Conservation (phyloP, 2,888 invertebrate genomes). For the Stenotaenia linearis region DNA sequence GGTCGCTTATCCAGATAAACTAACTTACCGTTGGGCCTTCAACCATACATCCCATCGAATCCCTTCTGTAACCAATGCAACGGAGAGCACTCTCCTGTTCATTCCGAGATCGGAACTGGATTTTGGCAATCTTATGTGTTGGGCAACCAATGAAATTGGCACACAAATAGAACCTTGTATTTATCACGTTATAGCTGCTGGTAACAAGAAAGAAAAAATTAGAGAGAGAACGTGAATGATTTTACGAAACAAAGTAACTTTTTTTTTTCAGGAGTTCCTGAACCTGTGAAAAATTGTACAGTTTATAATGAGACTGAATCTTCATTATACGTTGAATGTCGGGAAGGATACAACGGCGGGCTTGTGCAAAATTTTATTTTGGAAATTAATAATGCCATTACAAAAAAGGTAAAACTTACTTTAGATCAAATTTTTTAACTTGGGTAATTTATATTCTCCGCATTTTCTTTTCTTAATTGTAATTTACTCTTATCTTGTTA, state of each 20-base stretch:
- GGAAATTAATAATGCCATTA: slow-evolving; percentile 8
- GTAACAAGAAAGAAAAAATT: slow-evolving; percentile 22
- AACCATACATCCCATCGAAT: slow-evolving; percentile 68
- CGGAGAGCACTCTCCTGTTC: slow-evolving; percentile 39
- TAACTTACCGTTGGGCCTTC: slow-evolving; percentile 88
- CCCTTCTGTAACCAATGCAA: slow-evolving; percentile 34
- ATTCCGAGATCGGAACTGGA: slow-evolving; percentile 40
- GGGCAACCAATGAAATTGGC: slow-evolving; percentile 40
- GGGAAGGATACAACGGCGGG: slow-evolving; percentile 85
- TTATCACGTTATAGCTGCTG: slow-evolving; percentile 40
- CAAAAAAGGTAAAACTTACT: neutral
- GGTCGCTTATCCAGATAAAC: slow-evolving; percentile 21
- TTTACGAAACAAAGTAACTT: neutral
- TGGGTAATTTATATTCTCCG: no score
- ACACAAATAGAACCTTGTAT: slow-evolving; percentile 40
- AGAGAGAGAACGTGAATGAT: neutral
- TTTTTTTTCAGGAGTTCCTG: slow-evolving; percentile 72
- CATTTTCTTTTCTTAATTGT: no score
- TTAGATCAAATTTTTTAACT: no score
- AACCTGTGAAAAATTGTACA: slow-evolving; percentile 86
- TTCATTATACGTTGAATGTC: slow-evolving; percentile 73
- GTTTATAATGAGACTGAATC: slow-evolving; percentile 79
- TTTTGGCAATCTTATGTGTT: slow-evolving; percentile 41
- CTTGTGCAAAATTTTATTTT: slow-evolving; percentile 51
- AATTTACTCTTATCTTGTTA: no score